Evolutionary conservation across 1,140 invertebrate species (phyloP).

Genomic region (Andrena cerasifolii): DNA sequence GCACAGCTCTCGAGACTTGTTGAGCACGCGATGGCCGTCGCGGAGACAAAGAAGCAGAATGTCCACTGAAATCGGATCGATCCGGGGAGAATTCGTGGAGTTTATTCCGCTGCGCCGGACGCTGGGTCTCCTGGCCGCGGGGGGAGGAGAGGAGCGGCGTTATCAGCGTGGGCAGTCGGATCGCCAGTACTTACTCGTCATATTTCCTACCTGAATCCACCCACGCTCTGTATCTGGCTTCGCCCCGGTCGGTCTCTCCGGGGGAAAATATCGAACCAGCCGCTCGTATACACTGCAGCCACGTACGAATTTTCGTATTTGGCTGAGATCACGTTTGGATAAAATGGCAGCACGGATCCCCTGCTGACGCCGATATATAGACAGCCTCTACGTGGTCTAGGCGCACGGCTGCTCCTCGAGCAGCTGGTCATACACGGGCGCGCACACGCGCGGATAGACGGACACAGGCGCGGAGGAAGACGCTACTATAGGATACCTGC

Average conservation of each 20-base stretch:
- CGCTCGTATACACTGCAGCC: slow-evolving; percentile 63
- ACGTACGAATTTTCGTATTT: slow-evolving; percentile 80
- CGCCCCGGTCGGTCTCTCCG: slow-evolving; percentile 8
- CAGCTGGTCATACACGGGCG: slow-evolving; percentile 37
- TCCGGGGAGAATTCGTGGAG: slow-evolving; percentile 15
- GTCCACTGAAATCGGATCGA: slow-evolving; percentile 16
- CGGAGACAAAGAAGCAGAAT: not conserved
- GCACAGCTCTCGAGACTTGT: not conserved
- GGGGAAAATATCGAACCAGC: slow-evolving; percentile 44
- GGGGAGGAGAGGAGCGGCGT: slow-evolving; percentile 5
- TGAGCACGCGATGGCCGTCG: too few species aligned
- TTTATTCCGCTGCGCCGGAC: slow-evolving; percentile 28
- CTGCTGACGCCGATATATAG: slow-evolving; percentile 64
- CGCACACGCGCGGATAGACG: slow-evolving; percentile 10
- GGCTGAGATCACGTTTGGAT: slow-evolving; percentile 79
- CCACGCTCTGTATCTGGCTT: slow-evolving; percentile 36
- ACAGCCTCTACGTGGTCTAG: slow-evolving; percentile 33
- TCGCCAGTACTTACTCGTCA: slow-evolving; percentile 42
- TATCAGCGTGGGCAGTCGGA: slow-evolving; percentile 47
- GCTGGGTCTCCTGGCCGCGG: not conserved
- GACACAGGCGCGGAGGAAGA: not conserved
- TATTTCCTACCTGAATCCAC: slow-evolving; percentile 56
- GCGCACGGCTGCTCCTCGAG: slow-evolving; percentile 10
- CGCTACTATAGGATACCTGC: slow-evolving; percentile 35
- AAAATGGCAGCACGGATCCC: slow-evolving; percentile 75